phyloP scores from a whole-genome alignment of 2,797 vertebrate genomes.

The Eospalax fontanierii region DNA sequence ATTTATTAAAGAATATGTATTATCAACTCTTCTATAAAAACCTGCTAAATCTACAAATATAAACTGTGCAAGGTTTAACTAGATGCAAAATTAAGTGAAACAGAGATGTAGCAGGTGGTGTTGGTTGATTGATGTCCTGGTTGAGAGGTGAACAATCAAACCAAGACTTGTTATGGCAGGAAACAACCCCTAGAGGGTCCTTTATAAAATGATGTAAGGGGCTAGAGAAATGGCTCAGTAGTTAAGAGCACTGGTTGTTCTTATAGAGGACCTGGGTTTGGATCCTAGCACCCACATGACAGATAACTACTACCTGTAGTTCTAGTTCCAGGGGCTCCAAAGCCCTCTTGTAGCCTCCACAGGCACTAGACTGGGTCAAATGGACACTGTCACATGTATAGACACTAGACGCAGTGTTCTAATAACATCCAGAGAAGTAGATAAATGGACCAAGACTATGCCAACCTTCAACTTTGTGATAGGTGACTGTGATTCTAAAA shows the following conservation, averaged over 20 bases:
- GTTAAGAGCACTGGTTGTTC: too few relatives aligned
- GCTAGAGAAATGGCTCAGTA: too few relatives aligned
- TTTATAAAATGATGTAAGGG: not conserved
- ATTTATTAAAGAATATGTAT: not conserved
- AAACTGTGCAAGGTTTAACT: not conserved
- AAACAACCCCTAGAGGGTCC: not conserved
- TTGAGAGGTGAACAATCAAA: conserved; percentile 28
- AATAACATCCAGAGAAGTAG: not conserved
- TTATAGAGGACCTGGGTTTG: too few relatives aligned
- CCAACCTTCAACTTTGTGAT: not conserved
- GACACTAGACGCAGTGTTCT: not conserved
- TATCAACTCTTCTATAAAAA: conserved; percentile 17
- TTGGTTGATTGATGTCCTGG: not conserved
- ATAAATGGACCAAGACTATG: not conserved
- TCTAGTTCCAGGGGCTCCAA: too few relatives aligned
- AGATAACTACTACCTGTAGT: too few relatives aligned
- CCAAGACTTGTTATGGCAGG: not conserved
- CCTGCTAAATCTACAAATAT: not conserved
- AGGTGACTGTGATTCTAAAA: conserved; percentile 48
- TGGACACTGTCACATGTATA: not conserved
- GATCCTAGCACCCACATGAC: too few relatives aligned
- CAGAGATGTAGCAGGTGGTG: not conserved
- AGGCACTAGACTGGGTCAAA: too few relatives aligned
- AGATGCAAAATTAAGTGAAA: conserved; percentile 32
- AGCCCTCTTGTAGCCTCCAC: too few relatives aligned